phyloP scores from a whole-genome alignment of 2,797 vertebrate species.

The Loris lydekkerianus region DNA sequence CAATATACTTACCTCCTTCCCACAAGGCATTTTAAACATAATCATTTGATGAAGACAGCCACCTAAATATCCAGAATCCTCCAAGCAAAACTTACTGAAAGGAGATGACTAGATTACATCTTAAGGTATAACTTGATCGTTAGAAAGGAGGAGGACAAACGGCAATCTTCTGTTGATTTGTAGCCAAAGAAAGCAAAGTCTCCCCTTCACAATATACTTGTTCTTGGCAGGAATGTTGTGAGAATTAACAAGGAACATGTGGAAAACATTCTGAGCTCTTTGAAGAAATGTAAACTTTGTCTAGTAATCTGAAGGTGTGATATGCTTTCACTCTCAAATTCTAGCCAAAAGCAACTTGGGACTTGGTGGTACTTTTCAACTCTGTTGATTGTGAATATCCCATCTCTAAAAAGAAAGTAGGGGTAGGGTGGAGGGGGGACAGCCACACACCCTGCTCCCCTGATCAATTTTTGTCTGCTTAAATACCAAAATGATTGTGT shows the following conservation, averaged over 20 bases:
- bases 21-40: slow-evolving; percentile 54
- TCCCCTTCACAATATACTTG: slow-evolving; percentile 46
- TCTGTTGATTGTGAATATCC: neutral
- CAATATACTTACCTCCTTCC: neutral
- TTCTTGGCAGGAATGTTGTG: slow-evolving; percentile 49
- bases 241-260: slow-evolving; percentile 68
- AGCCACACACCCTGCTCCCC: neutral
- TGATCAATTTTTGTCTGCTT: slow-evolving; percentile 49
- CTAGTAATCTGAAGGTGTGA: slow-evolving; percentile 63
- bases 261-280: slow-evolving; percentile 43
- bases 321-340: slow-evolving; percentile 50
- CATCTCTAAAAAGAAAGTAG: neutral
- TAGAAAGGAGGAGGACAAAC: slow-evolving; percentile 49
- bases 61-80: slow-evolving; percentile 38
- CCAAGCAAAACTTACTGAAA: neutral
- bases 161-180: neutral
- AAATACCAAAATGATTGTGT: neutral
- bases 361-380: slow-evolving; percentile 6
- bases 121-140: neutral
- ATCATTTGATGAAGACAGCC: neutral
- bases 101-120: neutral
- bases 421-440: too few species aligned
- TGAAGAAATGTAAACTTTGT: slow-evolving; percentile 50
- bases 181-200: slow-evolving; percentile 4
- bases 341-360: slow-evolving; percentile 39